phyloP scores from a whole-genome alignment of 2,888 invertebrate species.

The Clanis bilineata region DNA sequence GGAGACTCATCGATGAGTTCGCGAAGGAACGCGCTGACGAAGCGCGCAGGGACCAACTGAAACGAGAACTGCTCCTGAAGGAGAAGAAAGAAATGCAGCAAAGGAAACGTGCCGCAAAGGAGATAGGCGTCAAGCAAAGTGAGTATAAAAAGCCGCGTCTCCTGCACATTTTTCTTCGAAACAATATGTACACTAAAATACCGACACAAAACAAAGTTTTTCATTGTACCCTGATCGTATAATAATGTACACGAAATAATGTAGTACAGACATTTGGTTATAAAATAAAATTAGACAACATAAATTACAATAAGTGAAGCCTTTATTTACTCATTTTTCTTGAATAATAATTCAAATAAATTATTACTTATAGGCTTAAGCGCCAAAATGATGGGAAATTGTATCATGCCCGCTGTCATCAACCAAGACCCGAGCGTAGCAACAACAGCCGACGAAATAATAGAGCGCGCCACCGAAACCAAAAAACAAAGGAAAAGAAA shows the following conservation, averaged over 20 bases:
- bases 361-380: slow-evolving; percentile 47
- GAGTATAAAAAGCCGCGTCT: too few species aligned
- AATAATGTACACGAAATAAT: too few species aligned
- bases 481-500: slow-evolving; percentile 21
- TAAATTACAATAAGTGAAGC: too few species aligned
- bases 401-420: slow-evolving; percentile 26
- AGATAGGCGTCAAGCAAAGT: slow-evolving; percentile 46
- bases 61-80: slow-evolving; percentile 36
- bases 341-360: neutral
- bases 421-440: slow-evolving; percentile 21
- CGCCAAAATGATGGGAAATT: slow-evolving; percentile 47
- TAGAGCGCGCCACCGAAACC: slow-evolving; percentile 39
- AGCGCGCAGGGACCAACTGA: slow-evolving; percentile 35
- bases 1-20: slow-evolving; percentile 55
- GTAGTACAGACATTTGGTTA: too few species aligned
- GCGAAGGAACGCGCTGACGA: slow-evolving; percentile 49
- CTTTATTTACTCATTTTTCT: too few species aligned
- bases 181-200: too few species aligned
- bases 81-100: slow-evolving; percentile 78
- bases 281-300: too few species aligned
- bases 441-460: slow-evolving; percentile 51
- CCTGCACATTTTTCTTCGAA: too few species aligned
- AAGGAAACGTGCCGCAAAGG: slow-evolving; percentile 47
- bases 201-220: too few species aligned
- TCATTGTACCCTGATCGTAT: too few species aligned